Evolutionary conservation across 1,140 invertebrate genomes (phyloP).

Genomic region (Pseudobourletiella spinata): DNA sequence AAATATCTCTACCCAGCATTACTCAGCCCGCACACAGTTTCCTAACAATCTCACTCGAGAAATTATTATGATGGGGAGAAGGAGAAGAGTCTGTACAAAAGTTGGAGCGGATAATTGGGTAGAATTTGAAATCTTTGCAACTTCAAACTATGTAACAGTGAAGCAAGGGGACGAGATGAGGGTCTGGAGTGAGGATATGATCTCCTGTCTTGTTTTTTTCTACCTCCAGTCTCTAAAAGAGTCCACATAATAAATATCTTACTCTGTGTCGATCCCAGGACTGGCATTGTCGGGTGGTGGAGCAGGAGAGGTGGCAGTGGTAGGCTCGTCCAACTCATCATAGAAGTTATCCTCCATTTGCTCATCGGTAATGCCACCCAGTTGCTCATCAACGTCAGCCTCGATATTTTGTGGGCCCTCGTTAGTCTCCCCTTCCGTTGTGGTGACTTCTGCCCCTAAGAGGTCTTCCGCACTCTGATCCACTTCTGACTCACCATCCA

Average conservation of each 20-base stretch:
- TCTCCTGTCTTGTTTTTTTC: no score
- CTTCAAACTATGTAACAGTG: no score
- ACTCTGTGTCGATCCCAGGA: not conserved
- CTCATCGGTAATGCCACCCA: not conserved
- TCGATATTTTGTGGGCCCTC: not conserved
- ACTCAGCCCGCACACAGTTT: no score
- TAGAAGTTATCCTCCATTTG: slow-evolving; percentile 4
- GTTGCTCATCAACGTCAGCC: not conserved
- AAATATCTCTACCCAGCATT: no score
- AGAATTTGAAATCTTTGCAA: not conserved
- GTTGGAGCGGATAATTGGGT: no score
- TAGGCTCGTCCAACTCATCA: not conserved
- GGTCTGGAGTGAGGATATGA: no score
- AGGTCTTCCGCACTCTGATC: not conserved
- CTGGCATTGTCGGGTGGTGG: not conserved
- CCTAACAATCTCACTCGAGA: not conserved
- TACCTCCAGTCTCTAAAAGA: no score
- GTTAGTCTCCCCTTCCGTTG: not conserved
- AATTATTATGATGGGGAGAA: no score
- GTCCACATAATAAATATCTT: no score
- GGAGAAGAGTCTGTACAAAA: no score
- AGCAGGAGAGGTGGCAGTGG: not conserved
- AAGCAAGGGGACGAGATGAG: no score
- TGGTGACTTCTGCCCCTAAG: not conserved
- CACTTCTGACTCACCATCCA: slow-evolving; percentile 9